Evolutionary conservation across 2,797 vertebrate genomes (phyloP), one percentile per base, ranked within the genome.

Genomic region (Hypotaenidia okinawae): DNA sequence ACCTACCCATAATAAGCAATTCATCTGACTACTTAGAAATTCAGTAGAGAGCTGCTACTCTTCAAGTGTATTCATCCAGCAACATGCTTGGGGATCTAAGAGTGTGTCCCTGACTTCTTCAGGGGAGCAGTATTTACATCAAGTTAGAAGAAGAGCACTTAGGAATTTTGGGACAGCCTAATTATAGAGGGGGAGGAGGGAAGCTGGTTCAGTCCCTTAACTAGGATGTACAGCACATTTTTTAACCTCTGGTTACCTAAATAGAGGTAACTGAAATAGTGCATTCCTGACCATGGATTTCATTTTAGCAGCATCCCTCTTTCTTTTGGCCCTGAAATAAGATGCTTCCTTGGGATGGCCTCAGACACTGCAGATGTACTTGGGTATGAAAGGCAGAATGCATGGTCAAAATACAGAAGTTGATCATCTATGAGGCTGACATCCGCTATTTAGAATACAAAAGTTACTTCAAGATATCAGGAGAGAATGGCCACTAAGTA

Each of bases 351-450:
- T 2, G 5, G 7, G 27, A 45, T 69, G 30, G 18, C 13, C 22
- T 70, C 1, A 0, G 63, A 24, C 55, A 74, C 1, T 72, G 35
- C 24, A 35, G 8, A 8, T 4, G 2, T 35, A n/a, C 10, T 6
- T 74, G 39, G n/a, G 3, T 10, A 30, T 5, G 63, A 51, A 83
- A 43, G 17, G 6, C 72, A 18, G 47, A 6, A 27, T 77, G 52
- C 13, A n/a, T 59, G 13, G 35, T 54, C 18, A 68, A 84, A 87
- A 5, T 24, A 41, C 10, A 4, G n/a, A 30, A 75, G 10, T 22
- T 87, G 28, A 45, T 78, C 13, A 3, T 43, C 27, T 51, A 2
- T 30, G 17, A 73, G 27, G 21, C 3, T 78, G 68, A 33, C 5
- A 16, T 4, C 5, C 75, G 33, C 21, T 37, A 23, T 41, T 63